Evolutionary conservation across 2,888 invertebrate genomes (phyloP).

Genomic region (Rhingia campestris): DNA sequence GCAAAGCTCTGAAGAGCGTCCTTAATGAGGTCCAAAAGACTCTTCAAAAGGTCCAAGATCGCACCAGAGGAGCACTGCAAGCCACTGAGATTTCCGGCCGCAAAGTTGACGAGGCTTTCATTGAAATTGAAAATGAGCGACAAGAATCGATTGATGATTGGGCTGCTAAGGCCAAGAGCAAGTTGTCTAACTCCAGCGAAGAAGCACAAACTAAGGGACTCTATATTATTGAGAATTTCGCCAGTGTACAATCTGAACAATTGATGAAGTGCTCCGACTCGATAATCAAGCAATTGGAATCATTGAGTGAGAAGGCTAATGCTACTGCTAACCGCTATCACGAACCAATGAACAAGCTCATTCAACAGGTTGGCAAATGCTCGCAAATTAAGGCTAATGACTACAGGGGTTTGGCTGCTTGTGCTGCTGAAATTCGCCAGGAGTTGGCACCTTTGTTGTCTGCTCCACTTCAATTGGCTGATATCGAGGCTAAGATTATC

Average conservation of each 20-base stretch:
- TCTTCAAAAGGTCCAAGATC: constrained; percentile 3
- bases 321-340: constrained; percentile 16
- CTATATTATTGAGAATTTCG: constrained; percentile 31
- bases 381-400: constrained; percentile 6
- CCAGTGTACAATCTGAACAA: constrained; percentile 8
- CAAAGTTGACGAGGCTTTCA: background rate
- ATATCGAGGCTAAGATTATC: constrained; percentile 1
- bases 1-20: background rate
- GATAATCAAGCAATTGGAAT: constrained; percentile 12
- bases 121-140: constrained; percentile 13
- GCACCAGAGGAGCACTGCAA: constrained; percentile 3
- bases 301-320: constrained; percentile 42
- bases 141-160: constrained; percentile 19
- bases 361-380: constrained; percentile 31
- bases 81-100: background rate
- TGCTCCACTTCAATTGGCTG: constrained; percentile 26
- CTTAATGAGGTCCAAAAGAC: constrained; percentile 1
- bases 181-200: constrained; percentile 41
- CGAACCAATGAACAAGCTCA: constrained; percentile 42
- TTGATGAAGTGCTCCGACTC: constrained; percentile 27
- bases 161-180: constrained; percentile 12
- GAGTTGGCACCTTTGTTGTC: constrained; percentile 16
- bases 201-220: constrained; percentile 34
- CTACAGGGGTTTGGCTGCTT: background rate
- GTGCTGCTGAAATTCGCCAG: constrained; percentile 11